Conservation (phyloP, 2,113 vertebrate genomes). For the Pollimyrus isidori region DNA sequence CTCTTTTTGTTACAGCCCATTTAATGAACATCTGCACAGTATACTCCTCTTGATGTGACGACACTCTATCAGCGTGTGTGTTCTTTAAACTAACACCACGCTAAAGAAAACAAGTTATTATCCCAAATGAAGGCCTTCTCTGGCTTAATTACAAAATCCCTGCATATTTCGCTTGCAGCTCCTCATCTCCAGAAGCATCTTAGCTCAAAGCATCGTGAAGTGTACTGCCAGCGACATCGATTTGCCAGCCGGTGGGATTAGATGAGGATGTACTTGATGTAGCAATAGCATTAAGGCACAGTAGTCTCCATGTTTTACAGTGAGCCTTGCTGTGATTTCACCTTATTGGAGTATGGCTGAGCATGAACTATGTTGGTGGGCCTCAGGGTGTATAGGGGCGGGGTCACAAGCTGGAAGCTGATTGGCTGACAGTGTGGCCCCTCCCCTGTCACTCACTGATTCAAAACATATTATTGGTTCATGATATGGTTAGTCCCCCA, state of each 20-base stretch:
- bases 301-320: neutral
- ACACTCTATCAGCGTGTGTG: neutral
- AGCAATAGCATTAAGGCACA: neutral
- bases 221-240: no score
- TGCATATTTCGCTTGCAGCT: neutral
- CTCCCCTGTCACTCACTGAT: neutral
- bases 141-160: neutral
- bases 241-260: neutral
- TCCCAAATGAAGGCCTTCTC: neutral
- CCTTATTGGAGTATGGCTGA: neutral
- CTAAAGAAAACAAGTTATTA: constrained; percentile 9
- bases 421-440: neutral
- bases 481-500: neutral
- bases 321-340: neutral
- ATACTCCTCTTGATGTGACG: constrained; percentile 21
- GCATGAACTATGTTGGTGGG: neutral
- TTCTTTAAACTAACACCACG: constrained; percentile 2
- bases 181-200: neutral
- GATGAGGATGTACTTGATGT: neutral
- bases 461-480: neutral
- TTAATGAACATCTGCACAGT: constrained; percentile 39
- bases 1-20: constrained; percentile 34
- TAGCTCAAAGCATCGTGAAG: neutral
- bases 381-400: neutral
- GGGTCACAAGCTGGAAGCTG: neutral